Evolutionary conservation across 2,797 vertebrate genomes (phyloP).

Genomic region (Leptodactylus fallax): DNA sequence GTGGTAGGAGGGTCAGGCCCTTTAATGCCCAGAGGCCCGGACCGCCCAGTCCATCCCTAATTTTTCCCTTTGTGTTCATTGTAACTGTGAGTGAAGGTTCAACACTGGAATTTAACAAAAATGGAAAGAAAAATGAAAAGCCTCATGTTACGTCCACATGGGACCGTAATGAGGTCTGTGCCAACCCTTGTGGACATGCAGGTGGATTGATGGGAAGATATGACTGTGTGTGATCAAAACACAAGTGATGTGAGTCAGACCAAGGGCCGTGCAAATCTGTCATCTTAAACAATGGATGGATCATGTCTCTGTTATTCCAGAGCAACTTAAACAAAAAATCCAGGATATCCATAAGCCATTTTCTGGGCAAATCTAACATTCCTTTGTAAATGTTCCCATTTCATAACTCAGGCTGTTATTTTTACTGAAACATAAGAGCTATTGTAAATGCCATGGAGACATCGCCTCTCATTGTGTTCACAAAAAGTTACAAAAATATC

Average conservation of each 20-base stretch:
- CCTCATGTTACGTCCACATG: background rate
- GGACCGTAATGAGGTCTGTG: slow-evolving; percentile 21
- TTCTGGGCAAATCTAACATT: background rate
- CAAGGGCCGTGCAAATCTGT: background rate
- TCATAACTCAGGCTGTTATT: slow-evolving; percentile 19
- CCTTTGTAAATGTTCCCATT: background rate
- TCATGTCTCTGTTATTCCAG: background rate
- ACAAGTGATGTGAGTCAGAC: background rate
- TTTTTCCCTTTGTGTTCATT: background rate
- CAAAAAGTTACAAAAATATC: background rate
- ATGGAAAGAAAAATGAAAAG: background rate
- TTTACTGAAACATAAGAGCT: background rate
- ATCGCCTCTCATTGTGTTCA: background rate
- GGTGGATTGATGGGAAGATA: background rate
- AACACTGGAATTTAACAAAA: background rate
- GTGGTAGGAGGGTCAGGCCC: background rate
- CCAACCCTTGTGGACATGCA: background rate
- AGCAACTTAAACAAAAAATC: background rate
- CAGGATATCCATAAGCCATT: background rate
- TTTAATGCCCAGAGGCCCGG: background rate
- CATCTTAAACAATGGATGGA: background rate
- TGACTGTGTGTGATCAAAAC: background rate
- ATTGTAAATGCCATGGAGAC: background rate
- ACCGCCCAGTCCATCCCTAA: background rate
- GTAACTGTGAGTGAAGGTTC: background rate